Evolutionary conservation across 2,797 vertebrate species (phyloP).

Genomic region (Aselliscus stoliczkanus): DNA sequence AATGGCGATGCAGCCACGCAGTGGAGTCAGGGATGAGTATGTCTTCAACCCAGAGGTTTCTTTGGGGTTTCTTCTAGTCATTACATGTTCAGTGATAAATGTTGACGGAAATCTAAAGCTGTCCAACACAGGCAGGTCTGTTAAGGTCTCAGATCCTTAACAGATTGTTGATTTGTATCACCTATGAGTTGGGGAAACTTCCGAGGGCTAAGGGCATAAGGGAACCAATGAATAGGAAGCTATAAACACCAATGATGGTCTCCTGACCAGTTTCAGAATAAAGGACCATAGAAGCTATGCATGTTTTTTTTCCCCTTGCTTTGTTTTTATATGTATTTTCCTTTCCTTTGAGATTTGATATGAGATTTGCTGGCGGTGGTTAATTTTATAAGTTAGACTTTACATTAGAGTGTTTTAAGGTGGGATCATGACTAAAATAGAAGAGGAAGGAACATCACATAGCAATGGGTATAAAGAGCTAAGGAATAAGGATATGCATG

Average conservation of each 20-base stretch:
- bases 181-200: neutral
- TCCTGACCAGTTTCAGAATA: neutral
- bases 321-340: neutral
- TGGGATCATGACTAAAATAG: neutral
- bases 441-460: neutral
- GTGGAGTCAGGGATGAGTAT: neutral
- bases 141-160: neutral
- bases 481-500: neutral
- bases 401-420: neutral
- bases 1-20: neutral
- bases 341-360: neutral
- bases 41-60: neutral
- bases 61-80: neutral
- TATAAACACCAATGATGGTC: neutral
- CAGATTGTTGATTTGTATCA: neutral
- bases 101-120: neutral
- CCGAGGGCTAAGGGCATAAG: neutral
- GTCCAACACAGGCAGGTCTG: neutral
- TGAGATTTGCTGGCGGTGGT: neutral
- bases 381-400: neutral
- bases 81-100: neutral
- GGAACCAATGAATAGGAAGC: neutral
- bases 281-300: neutral
- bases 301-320: neutral
- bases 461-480: neutral